Conservation (phyloP, 2,113 vertebrate genomes). For the Ageneiosus marmoratus region DNA sequence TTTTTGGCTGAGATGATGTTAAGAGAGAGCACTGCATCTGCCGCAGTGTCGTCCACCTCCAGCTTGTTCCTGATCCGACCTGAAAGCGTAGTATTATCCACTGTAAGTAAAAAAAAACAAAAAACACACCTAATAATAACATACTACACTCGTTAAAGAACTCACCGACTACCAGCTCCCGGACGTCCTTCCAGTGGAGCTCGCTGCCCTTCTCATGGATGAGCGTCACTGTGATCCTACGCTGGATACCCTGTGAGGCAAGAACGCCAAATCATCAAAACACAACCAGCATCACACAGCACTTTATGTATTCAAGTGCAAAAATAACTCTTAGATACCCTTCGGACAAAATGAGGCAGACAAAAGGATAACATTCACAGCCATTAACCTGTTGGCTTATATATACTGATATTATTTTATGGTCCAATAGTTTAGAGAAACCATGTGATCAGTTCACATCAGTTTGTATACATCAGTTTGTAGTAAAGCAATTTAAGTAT, state of each 20-base stretch:
- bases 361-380: too few species aligned
- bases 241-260: constrained; percentile 87
- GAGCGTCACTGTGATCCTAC: constrained; percentile 93
- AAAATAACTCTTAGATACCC: neutral
- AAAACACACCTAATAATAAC: too few species aligned
- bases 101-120: neutral
- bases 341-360: neutral
- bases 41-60: constrained; percentile 87
- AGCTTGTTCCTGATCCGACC: constrained; percentile 92
- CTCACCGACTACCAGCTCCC: constrained; percentile 97
- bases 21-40: constrained; percentile 90
- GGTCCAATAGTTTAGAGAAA: neutral
- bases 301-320: neutral
- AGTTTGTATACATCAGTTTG: neutral
- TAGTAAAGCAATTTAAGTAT: too few species aligned
- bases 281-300: neutral
- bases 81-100: constrained; percentile 52
- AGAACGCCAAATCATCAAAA: constrained; percentile 45
- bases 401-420: neutral
- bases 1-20: constrained; percentile 98
- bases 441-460: neutral
- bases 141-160: constrained; percentile 1
- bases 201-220: constrained; percentile 97
- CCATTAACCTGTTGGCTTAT: too few species aligned
- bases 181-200: constrained; percentile 96